Evolutionary conservation across 2,113 vertebrate genomes (phyloP), one percentile per base, ranked within the genome.

Genomic region (Eolophus roseicapilla): DNA sequence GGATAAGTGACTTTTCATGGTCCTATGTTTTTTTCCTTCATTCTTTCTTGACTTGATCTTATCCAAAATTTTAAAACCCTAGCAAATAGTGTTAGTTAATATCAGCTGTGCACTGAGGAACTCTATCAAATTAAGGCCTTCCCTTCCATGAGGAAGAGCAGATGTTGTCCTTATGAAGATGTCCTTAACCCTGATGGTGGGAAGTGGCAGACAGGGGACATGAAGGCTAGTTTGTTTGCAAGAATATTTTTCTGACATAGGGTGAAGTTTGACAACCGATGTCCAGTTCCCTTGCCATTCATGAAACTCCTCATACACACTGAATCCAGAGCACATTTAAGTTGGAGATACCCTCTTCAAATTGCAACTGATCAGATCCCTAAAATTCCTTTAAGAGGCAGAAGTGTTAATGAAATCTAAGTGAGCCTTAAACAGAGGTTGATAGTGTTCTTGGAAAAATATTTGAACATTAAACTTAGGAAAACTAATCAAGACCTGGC

Each of bases 341-440:
- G 37, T 13, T 24, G 33, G 3, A 55, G 57, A 41, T 62, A 8
- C 7, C 27, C 25, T 68, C 31, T 53, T 79, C 62, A 73, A 28
- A 19, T 2, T 15, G 46, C 13, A 62, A 1, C 13, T 10, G 1
- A 7, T 24, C 0, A 0, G 3, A 50, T 57, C 19, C 37, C 43
- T 47, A 29, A 60, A 50, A 25, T 39, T 78, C 17, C 31, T 88
- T 11, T 6, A 4, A 29, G 68, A 75, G 39, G 29, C n/a, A 71
- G 24, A 63, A n/a, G 33, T 21, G 2, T 44, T 52, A 68, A 47
- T 43, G 52, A 63, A 78, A 57, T n/a, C 18, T 33, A 41, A 63
- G 8, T 6, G 39, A 65, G 17, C 23, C 75, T 85, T 77, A 17
- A 86, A 20, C 10, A 75, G 49, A 68, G 60, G 33, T 46, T 29